Evolutionary conservation across 2,113 vertebrate genomes (phyloP).

Genomic region (Fregata magnificens): DNA sequence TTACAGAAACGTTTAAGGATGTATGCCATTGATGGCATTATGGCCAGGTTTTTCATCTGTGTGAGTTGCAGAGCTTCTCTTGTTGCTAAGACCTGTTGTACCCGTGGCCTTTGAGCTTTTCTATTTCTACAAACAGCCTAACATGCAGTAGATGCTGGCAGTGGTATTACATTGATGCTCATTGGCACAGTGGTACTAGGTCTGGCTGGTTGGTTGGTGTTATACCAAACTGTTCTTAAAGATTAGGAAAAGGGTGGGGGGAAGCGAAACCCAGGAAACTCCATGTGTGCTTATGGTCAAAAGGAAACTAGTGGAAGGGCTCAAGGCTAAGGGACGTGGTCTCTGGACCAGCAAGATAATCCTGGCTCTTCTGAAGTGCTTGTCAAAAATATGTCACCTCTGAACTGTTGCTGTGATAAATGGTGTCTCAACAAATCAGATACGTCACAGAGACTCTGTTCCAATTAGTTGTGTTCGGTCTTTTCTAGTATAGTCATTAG

Average conservation of each 20-base stretch:
- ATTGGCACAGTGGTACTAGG: fast-evolving
- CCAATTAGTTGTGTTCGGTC: not conserved
- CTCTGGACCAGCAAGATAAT: not conserved
- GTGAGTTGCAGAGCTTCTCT: not conserved
- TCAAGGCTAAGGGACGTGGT: not conserved
- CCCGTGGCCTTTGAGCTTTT: not conserved
- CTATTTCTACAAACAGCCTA: not conserved
- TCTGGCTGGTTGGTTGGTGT: not conserved
- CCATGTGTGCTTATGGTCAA: not conserved
- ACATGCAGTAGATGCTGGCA: not conserved
- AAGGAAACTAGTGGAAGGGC: not conserved
- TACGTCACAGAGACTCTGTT: not conserved
- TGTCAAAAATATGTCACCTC: not conserved
- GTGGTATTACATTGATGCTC: not conserved
- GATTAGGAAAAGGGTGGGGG: not conserved
- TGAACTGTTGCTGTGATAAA: not conserved
- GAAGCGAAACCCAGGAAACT: not conserved
- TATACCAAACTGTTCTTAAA: not conserved
- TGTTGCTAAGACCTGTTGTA: not conserved
- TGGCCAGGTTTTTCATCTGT: not conserved
- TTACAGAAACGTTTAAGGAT: not conserved
- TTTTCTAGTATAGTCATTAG: not conserved
- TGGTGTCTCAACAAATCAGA: not conserved
- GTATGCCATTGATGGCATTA: not conserved
- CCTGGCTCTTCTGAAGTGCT: not conserved